Evolutionary conservation across 2,888 invertebrate species (phyloP), one percentile per base, ranked within the genome.

Genomic region (Ethmia dodecea): DNA sequence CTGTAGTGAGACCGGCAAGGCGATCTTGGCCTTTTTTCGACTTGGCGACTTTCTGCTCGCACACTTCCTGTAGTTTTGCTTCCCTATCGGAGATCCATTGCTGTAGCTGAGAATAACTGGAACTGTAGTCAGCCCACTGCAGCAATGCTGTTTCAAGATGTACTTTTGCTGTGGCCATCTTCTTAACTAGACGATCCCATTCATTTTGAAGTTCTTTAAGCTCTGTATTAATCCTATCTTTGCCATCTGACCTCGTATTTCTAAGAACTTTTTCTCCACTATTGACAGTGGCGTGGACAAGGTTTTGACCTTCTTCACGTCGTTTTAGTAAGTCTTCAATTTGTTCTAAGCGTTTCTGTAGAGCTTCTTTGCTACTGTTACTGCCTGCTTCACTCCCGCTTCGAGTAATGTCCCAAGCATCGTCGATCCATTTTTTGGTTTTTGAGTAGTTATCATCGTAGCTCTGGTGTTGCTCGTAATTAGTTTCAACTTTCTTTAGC

Each of bases 41-140:
- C 64, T 94, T 93, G 10, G 91, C 89, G 18, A 94, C 90, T 75
- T 94, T 95, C 49, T 93, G 94, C 67, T 95, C 95, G 52, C 93
- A 93, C 31, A 95, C 96, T 86, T 96, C 94, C 77, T 95, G 95
- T 30, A 96, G 72, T 77, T 97, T 95, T 3, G 95, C 94, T 86
- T 97, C 97, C 53, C 96, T 90, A 59, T 98, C 97, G 18, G 92
- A 92, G 41, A 98, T 94, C 97, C 98, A 97, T 88, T 96, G 94
- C 60, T 96, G 94, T 13, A 98, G 80, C 67, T 97, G 96, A 11
- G 93, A 92, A 68, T 95, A 97, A 38, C 96, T 96, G 35, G 96
- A 96, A 65, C 95, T 96, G 70, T 97, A 98, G 65, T 97, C 96
- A 5, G 96, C 96, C 97, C 97, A 98, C 89, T 98, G 97, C 25